Evolutionary conservation across 2,797 vertebrate species (phyloP).

Genomic region (Periophthalmus magnuspinnatus): DNA sequence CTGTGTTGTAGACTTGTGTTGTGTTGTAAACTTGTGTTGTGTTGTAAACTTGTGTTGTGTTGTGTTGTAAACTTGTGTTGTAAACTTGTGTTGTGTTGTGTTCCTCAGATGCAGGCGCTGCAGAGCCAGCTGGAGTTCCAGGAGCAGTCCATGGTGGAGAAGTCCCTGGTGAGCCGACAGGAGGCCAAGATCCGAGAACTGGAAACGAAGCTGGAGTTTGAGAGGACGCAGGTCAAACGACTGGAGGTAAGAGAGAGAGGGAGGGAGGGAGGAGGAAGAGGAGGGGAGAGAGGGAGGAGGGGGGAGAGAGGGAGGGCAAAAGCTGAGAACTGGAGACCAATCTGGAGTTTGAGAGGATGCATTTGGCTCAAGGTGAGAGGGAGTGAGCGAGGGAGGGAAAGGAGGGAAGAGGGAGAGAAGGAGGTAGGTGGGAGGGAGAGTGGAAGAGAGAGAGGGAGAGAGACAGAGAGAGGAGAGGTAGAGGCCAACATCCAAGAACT

Average conservation of each 20-base stretch:
- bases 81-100: not conserved
- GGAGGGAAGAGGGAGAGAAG: no score
- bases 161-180: slow-evolving; percentile 92
- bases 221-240: slow-evolving; percentile 95
- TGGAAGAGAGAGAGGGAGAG: not conserved
- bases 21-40: no score
- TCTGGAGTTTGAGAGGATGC: slow-evolving; percentile 94
- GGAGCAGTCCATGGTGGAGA: slow-evolving; percentile 98
- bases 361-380: slow-evolving; percentile 86
- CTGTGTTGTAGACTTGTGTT: no score
- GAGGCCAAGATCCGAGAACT: slow-evolving; percentile 95
- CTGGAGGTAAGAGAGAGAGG: slow-evolving; percentile 83
- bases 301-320: slow-evolving; percentile 84
- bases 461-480: not conserved
- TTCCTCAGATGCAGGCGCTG: slow-evolving; percentile 85
- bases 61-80: no score
- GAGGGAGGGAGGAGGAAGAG: not conserved
- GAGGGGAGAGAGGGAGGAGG: not conserved
- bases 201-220: slow-evolving; percentile 95
- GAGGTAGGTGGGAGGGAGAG: slow-evolving; percentile 71
- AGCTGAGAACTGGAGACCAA: slow-evolving; percentile 93
- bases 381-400: not conserved
- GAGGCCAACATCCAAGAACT: no score
- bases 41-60: no score
- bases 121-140: slow-evolving; percentile 96